Evolutionary conservation across 2,888 invertebrate species (phyloP), one percentile per base, ranked within the genome.

Genomic region (Protonemura montana): DNA sequence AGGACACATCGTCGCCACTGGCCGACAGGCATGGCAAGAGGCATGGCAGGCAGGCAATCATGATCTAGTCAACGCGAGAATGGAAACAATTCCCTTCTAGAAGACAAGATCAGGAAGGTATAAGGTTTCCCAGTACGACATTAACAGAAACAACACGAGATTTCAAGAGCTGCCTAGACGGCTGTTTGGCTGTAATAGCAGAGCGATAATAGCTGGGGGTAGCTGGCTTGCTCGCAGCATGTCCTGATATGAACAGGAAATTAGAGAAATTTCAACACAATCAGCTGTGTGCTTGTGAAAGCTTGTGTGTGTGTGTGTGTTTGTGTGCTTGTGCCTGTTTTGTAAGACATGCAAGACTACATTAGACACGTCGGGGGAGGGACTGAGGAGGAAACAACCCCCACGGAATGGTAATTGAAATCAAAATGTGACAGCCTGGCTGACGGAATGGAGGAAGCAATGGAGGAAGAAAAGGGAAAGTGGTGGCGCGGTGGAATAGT

Each of bases 251-350:
- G 84, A 84, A 84, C 84, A 84, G 84, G 84, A 84, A 84, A 84
- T 84, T 84, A 84, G 84, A 84, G 84, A 84, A 84, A 84, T 76
- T 84, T 84, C 84, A 84, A 84, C 84, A 84, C 84, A 76, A 83
- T 59, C 59, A 59, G 59, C 21, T 59, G 59, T 10, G 16, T 59
- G 59, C 13, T 59, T 35, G 35, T 35, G 35, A 6, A 10, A 6
- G 35, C 35, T 35, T 35, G 59, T 59, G 59, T 59, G 59, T 3
- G 59, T 59, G 59, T 59, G 59, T 59, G 59, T 59, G 59, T 59
- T 2, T 21, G 3, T 59, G 59, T 3, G 59, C 21, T 10, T 59
- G 59, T 59, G 59, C 21, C 59, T 59, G 59, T 59, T 59, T 59
- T 59, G 59, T 59, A 59, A 59, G 59, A 59, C 59, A 59, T 59